phyloP scores from a whole-genome alignment of 2,113 vertebrate species.

The Brienomyrus brachyistius region DNA sequence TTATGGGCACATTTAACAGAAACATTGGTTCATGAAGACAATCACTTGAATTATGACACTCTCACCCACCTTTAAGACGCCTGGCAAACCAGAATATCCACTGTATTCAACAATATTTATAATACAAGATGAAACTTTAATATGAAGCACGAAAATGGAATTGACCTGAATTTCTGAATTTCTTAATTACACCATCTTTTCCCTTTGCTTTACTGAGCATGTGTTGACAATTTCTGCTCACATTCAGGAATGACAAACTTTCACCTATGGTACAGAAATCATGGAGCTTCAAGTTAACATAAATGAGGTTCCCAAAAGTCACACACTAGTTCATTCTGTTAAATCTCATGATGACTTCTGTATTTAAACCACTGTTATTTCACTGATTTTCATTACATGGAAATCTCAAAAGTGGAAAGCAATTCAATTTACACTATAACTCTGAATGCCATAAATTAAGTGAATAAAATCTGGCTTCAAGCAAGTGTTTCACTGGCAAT shows the following conservation, averaged over 20 bases:
- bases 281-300: not conserved
- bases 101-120: not conserved
- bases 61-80: not conserved
- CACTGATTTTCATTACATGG: not conserved
- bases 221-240: not conserved
- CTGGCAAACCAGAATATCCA: not conserved
- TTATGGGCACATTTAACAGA: not conserved
- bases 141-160: not conserved
- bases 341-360: not conserved
- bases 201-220: not conserved
- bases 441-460: not conserved
- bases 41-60: not conserved
- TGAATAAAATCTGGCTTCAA: not conserved
- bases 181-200: not conserved
- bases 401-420: not conserved
- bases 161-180: not conserved
- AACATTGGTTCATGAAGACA: not conserved
- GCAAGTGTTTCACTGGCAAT: not conserved
- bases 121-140: not conserved
- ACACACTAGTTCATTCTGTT: not conserved
- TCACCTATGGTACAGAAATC: not conserved
- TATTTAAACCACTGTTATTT: not conserved
- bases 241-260: not conserved
- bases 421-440: not conserved
- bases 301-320: not conserved